Evolutionary conservation across 2,797 vertebrate species (phyloP).

Genomic region (Cichlasoma orientale): DNA sequence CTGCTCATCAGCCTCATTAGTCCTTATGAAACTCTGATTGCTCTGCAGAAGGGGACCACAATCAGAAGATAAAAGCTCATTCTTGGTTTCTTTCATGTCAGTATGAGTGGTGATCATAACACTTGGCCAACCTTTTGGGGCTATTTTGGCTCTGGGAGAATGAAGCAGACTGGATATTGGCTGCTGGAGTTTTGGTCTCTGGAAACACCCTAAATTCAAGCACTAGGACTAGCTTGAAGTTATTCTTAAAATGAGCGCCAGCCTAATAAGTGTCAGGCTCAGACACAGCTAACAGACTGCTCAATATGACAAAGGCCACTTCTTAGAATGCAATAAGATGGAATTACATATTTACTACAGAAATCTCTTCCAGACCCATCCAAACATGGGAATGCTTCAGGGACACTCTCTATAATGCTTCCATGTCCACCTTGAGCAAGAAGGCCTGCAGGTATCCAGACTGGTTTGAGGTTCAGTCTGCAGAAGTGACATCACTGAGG

Average conservation of each 20-base stretch:
- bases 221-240: background rate
- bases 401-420: background rate
- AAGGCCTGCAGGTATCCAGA: background rate
- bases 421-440: background rate
- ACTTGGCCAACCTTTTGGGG: background rate
- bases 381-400: background rate
- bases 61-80: background rate
- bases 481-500: background rate
- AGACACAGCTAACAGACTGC: background rate
- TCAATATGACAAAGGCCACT: background rate
- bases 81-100: no score
- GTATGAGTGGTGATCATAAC: background rate
- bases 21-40: background rate
- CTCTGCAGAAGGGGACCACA: background rate
- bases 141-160: background rate
- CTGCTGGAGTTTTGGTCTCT: background rate
- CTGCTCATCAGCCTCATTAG: background rate
- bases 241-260: background rate
- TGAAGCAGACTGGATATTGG: background rate
- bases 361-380: background rate
- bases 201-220: background rate
- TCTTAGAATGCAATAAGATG: background rate
- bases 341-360: background rate
- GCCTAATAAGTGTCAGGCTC: background rate
- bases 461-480: background rate